Conservation (phyloP, 2,797 vertebrate genomes). For the Danionella dracula region DNA sequence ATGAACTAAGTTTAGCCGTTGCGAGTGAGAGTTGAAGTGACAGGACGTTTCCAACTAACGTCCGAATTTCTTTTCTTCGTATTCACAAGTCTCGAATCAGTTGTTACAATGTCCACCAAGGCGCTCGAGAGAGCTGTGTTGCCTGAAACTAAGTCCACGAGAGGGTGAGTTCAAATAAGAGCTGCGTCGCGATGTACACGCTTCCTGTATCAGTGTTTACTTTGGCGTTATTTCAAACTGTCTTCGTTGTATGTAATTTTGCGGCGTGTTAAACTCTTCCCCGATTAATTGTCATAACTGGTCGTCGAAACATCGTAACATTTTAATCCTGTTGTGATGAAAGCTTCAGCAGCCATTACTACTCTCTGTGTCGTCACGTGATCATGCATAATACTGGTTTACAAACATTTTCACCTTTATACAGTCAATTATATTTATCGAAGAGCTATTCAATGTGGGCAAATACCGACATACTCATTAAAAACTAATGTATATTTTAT, state of each 20-base stretch:
- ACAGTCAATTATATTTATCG: no score
- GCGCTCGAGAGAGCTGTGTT: not conserved
- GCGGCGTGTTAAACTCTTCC: not conserved
- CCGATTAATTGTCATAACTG: not conserved
- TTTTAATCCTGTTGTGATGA: not conserved
- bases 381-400: not conserved
- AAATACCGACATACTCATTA: no score
- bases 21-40: not conserved
- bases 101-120: not conserved
- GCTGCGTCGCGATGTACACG: not conserved
- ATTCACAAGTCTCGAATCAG: not conserved
- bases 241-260: not conserved
- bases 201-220: not conserved
- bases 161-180: conserved; percentile 3
- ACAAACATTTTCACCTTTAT: no score
- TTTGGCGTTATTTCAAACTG: not conserved
- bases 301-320: not conserved
- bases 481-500: no score
- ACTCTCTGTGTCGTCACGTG: not conserved
- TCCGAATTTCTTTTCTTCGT: not conserved
- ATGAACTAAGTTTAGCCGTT: not conserved
- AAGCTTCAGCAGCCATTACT: not conserved
- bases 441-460: no score
- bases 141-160: not conserved
- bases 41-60: not conserved